Conservation (phyloP, 2,113 vertebrate genomes). For the Trachemys scripta region DNA sequence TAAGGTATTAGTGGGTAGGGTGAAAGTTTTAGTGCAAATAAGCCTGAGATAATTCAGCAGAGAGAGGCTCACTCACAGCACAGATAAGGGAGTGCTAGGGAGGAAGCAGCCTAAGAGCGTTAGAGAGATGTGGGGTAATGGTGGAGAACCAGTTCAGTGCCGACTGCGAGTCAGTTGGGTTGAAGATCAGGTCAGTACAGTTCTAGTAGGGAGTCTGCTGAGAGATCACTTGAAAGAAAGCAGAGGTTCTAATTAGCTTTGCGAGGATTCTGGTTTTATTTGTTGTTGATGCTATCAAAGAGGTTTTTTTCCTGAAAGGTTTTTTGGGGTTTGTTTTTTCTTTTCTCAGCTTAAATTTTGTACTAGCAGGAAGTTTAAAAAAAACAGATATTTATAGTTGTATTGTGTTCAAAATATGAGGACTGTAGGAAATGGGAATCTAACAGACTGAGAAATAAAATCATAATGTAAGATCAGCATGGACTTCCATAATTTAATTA, state of each 20-base stretch:
- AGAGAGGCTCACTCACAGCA: neutral
- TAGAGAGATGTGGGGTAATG: fast-evolving
- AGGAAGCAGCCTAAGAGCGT: fast-evolving
- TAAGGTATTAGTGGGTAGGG: neutral
- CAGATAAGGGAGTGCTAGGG: neutral
- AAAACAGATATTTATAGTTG: neutral
- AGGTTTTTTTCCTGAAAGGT: neutral
- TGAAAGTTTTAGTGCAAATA: neutral
- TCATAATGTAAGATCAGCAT: neutral
- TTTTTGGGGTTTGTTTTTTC: neutral
- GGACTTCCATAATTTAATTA: neutral
- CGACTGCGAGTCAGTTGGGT: neutral
- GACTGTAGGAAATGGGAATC: neutral
- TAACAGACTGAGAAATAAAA: neutral
- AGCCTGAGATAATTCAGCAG: neutral
- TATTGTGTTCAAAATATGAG: neutral
- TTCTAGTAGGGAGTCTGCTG: neutral
- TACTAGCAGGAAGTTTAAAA: neutral
- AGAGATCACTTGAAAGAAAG: neutral
- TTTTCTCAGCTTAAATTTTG: neutral
- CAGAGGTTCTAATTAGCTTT: neutral
- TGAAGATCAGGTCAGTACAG: neutral
- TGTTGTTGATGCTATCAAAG: neutral
- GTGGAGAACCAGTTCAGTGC: neutral
- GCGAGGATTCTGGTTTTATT: neutral